Base-by-base conservation (phyloP, 2,113 vertebrate genomes). In the Podarcis raffonei region DNA sequence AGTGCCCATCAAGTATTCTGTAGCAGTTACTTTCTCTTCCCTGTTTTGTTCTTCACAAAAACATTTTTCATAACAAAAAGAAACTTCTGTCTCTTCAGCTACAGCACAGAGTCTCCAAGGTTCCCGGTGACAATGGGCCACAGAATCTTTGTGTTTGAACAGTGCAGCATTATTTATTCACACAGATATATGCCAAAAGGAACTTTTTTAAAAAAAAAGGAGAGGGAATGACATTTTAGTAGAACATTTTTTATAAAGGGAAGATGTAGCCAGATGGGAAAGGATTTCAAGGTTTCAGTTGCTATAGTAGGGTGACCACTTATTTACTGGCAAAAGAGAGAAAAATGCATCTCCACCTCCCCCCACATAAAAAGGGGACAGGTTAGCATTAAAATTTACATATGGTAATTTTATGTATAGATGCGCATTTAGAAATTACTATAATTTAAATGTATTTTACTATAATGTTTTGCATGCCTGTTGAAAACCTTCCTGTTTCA, bases 1-100 rank as follows among this genome's bases (percentile, higher is more conserved):
- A 95, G 94, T 96, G 93, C 89, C 94, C 87, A 95, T 97, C 93
- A 96, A 97, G 91, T 94, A 96, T 95, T 95, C 93, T 95, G 95
- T 95, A 96, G 93, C 93, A 87, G 83, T 95, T 96, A 93, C 93
- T 96, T 95, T 96, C 87, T 96, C 93, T 95, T 95, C 94, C 94
- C 93, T 93, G 27, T 96, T 97, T 97, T 94, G 82, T 87, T 96
- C 87, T 96, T 96, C 93, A 89, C 90, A 95, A 94, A 97, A 97
- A 97, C 92, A 96, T 96, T 92, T 90, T 94, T 94, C 90, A 92
- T 93, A 96, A 94, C 90, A 95, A 96, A 95, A 97, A 94, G 88
- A 94, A 94, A 89, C 75, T 94, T 88, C 89, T 93, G 92, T 87
- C 92, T 94, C 81, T 95, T 89, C 86, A 83, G 72, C 91, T 95